Conservation (phyloP, 2,113 vertebrate genomes). For the Chloebia gouldiae region DNA sequence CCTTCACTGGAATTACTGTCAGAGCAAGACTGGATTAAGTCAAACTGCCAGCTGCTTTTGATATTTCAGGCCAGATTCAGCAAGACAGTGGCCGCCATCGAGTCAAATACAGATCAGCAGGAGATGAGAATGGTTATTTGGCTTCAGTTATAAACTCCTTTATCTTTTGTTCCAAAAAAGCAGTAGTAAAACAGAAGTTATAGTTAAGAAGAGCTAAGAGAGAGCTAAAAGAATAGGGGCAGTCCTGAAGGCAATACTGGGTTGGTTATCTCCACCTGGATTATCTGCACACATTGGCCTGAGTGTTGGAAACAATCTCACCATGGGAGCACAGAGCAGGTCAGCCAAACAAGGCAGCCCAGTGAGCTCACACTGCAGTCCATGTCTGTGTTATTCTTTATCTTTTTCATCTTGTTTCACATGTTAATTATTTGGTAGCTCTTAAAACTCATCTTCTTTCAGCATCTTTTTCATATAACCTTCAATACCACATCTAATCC, state of each 20-base stretch:
- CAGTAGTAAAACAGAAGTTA: not conserved
- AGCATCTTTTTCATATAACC: not conserved
- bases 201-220: not conserved
- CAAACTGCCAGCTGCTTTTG: not conserved
- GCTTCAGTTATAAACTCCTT: not conserved
- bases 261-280: not conserved
- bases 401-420: not conserved
- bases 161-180: not conserved
- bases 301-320: not conserved
- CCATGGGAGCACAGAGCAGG: not conserved
- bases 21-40: not conserved
- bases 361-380: not conserved
- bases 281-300: not conserved
- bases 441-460: not conserved
- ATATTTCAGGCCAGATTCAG: not conserved
- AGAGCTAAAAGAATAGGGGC: not conserved
- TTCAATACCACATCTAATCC: not conserved
- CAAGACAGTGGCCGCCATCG: rapidly evolving
- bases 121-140: not conserved
- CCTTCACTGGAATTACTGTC: not conserved
- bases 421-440: not conserved
- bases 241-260: not conserved
- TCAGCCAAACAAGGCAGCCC: not conserved
- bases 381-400: not conserved
- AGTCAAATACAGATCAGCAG: not conserved